Evolutionary conservation across 35 echinoderm and acorn worm species (phyloP).

Genomic region (Heliocidaris tuberculata): DNA sequence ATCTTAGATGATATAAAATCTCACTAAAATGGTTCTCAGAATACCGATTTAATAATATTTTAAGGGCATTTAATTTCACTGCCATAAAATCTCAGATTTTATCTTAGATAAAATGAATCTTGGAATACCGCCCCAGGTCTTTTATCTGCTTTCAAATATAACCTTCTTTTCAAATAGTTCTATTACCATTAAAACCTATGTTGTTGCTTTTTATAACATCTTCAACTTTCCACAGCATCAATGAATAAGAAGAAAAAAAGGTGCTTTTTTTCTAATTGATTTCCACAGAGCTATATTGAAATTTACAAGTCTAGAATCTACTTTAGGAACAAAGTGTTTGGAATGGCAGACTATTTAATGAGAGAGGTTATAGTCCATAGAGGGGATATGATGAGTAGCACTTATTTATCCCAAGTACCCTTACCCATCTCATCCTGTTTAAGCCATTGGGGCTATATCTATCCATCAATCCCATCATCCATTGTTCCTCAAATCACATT

Average conservation of each 20-base stretch:
- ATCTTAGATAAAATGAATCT: too few relatives aligned
- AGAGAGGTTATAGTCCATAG: not conserved
- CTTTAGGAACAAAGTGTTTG: not conserved
- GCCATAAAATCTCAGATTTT: too few relatives aligned
- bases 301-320: too few relatives aligned
- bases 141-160: not conserved
- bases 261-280: too few relatives aligned
- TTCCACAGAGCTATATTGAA: too few relatives aligned
- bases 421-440: conserved; percentile 9
- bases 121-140: too few relatives aligned
- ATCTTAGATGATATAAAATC: too few relatives aligned
- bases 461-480: not conserved
- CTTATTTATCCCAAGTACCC: not conserved
- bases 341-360: not conserved
- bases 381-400: not conserved
- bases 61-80: too few relatives aligned
- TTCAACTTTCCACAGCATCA: not conserved
- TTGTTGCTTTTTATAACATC: not conserved
- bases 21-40: too few relatives aligned
- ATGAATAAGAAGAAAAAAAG: not conserved
- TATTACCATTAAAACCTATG: not conserved
- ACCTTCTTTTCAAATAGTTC: not conserved
- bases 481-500: conserved; percentile 3
- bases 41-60: too few relatives aligned
- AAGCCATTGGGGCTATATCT: not conserved